Base-by-base conservation (phyloP, 2,888 invertebrate genomes). In the Anthophora plumipes region DNA sequence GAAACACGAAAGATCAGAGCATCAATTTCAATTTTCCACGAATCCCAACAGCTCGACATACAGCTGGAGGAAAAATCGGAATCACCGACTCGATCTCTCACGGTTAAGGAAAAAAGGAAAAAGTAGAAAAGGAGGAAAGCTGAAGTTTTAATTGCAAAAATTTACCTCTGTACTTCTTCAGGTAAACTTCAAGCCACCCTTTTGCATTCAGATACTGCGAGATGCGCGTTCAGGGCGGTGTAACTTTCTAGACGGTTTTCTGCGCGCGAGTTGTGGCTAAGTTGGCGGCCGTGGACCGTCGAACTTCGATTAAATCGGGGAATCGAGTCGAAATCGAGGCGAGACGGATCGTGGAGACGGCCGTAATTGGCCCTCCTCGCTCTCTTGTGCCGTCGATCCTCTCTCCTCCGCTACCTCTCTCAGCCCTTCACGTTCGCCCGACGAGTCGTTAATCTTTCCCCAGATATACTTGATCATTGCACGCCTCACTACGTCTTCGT, bases 401-500 rank as follows among this genome's bases (percentile, higher is more conserved):
- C 50, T 46, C 60, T 61, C 2, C 60, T 61, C 2, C 31, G 60
- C 39, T 54, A 66, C 72, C 71, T 63, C 59, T n/a, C 39, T 41
- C 76, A 77, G 80, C 82, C 77, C 77, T 81, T 83, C 85, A 54
- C 72, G 68, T 80, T 74, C 50, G 70, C 68, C 77, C 78, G 68
- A 67, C 77, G 64, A 82, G 87, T 87, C 87, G 87, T 87, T 87
- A 87, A 87, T 87, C 87, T 87, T 85, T 87, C 77, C 75, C 59
- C 74, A 79, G 88, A 85, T 85, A 83, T 76, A 87, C 88, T 88
- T 84, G 88, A 87, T 87, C 86, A 87, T 87, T 85, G 88, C 88
- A 87, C 86, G 86, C 86, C 84, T 82, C 87, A 83, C 88, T 87
- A 84, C 82, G 78, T 88, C 88, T 87, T 84, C 87, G 88, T 87